These are phyloP conservation scores for Papilio demoleus DNA, from an alignment of 2,888 invertebrate genomes.

Conservation along the genomic window DNA sequence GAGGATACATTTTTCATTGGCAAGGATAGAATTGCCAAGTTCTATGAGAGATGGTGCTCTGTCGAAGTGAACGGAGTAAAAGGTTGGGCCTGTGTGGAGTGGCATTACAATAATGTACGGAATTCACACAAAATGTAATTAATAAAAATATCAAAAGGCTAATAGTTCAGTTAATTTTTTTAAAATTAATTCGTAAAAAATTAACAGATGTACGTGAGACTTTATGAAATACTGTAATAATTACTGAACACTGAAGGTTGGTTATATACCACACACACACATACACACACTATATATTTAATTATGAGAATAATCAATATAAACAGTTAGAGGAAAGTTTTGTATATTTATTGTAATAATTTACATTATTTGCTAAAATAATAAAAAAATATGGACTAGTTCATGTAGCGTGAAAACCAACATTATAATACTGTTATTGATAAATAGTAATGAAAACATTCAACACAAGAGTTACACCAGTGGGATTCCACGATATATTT, in stretches of 20 bases:
- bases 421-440: conserved; percentile 16
- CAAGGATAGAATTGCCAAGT: conserved; percentile 82
- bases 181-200: too few species aligned
- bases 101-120: conserved; percentile 83
- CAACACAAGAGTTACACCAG: neutral
- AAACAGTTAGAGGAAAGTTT: conserved; percentile 58
- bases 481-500: neutral
- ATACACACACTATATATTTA: too few species aligned
- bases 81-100: conserved; percentile 87
- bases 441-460: conserved; percentile 3
- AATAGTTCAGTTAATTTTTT: too few species aligned
- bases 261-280: too few species aligned
- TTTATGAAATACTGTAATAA: too few species aligned
- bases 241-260: too few species aligned
- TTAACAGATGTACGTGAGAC: too few species aligned
- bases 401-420: conserved; percentile 47
- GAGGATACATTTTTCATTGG: conserved; percentile 84
- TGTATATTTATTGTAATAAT: conserved; percentile 73
- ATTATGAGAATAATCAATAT: neutral
- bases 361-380: conserved; percentile 44
- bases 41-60: conserved; percentile 84
- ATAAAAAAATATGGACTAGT: conserved; percentile 61
- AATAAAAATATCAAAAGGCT: neutral
- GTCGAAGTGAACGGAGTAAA: conserved; percentile 84
- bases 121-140: conserved; percentile 13